Base-by-base conservation (phyloP, 2,888 invertebrate species). In the Glyphotaelius pellucidus region DNA sequence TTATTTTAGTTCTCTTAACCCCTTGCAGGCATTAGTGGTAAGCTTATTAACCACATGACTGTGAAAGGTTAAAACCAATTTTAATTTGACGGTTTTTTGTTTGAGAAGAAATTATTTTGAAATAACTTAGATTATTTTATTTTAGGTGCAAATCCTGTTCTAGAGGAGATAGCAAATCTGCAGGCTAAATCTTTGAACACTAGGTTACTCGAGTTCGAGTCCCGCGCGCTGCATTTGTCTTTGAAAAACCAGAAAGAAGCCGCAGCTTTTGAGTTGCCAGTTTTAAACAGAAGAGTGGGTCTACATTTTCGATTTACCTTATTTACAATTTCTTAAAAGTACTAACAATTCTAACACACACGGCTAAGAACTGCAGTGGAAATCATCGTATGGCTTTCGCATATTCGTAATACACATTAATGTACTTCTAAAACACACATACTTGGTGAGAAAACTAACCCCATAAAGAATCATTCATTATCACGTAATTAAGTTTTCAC, bases 251-350 rank as follows among this genome's bases (percentile, higher is more conserved):
- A 91, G 30, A 89, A 80, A 52, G 93, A 93, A 47, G 89, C 90
- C 9, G 90, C 90, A 12, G 90, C 93, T 11, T 80, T 90, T 32
- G 93, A 93, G 83, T 80, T 92, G 9, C 92, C 93, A 7, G 91
- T 93, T 79, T 52, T 92, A 84, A 92, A 93, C 32, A 92, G 90
- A 92, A 90, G 91, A 92, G 93, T 93, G 93, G 90, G 93, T 91
- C 38, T 35, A 90, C 32, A n/a, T 47, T 42, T 83, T 35, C 19
- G 11, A 35, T 35, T 38, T 83, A 11, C 19, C 38, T 83, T 25
- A 19, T 83, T 32, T 12, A 25, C 52, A 31, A n/a, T 84, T 35
- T 52, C 12, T 84, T 90, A 14, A 90, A 31, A 42, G 81, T 47
- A 80, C 35, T 90, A 90, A 80, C 90, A 81, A 90, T 12, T n/a